Evolutionary conservation across 2,797 vertebrate genomes (phyloP), one percentile per base, ranked within the genome.

Genomic region (Gymnocypris eckloni): DNA sequence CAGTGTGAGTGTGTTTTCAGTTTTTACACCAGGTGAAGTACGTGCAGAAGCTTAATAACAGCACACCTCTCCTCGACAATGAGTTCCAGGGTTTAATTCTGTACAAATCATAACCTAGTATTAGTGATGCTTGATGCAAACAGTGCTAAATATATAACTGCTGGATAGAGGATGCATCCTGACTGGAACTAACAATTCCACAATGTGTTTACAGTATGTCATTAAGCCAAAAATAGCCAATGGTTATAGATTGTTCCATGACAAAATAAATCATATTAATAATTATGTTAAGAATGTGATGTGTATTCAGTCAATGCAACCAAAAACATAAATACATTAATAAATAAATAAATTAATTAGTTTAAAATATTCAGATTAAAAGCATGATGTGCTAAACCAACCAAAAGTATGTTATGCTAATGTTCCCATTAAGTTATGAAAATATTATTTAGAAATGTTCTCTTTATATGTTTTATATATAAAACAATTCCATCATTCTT

Each of bases 21-120:
- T 78, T 78, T 39, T 59, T 43, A 12, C 54, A 59, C 54, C 37
- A 16, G 54, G 76, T n/a, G 8, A 61, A 18, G 39, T 43, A 61
- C 43, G 28, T 69, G 79, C 64, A 22, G 37, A 50, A 37, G 43
- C 61, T 81, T 81, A 22, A 45, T 22, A 52, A 81, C 79, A 9
- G 79, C 43, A 81, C 41, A 8, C 16, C 25, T 80, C 25, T 33
- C 22, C 37, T n/a, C 76, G 0, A 15, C 11, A 41, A 41, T 22
- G 2, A 4, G 7, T 22, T n/a, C 54, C 20, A 59, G 20, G 54
- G 41, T 45, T 72, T 15, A 48, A 48, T 25, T 6, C 11, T 25
- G 10, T 37, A 22, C 15, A 33, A 6, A 33, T 33, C 48, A 18
- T 18, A 11, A 50, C 25, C n/a, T 28, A 33, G 25, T 20, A 6